Percentiles rank a stretch among this genome's conserved stretches.
phyloP scores from a whole-genome alignment of 2,113 vertebrate genomes.

The Lagenorhynchus albirostris region DNA sequence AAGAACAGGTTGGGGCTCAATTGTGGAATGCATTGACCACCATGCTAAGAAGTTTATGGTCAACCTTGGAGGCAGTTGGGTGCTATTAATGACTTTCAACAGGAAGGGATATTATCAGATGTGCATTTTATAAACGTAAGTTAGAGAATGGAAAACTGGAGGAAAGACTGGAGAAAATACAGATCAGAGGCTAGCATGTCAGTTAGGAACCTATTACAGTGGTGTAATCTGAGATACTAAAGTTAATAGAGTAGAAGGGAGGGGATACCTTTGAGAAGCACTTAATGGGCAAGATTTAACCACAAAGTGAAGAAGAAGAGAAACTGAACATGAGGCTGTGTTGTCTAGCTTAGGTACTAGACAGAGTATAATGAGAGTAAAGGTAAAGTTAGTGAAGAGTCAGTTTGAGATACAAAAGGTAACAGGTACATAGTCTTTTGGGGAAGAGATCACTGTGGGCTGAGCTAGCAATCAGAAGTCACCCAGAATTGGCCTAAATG shows the following conservation, averaged over 20 bases:
- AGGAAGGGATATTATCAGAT: neutral
- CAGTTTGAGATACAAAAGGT: neutral
- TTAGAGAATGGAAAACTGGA: neutral
- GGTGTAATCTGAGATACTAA: neutral
- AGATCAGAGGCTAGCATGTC: neutral
- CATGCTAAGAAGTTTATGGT: neutral
- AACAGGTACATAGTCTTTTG: neutral
- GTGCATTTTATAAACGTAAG: neutral
- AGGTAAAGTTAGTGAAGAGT: neutral
- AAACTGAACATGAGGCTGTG: neutral
- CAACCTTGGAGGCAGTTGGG: neutral
- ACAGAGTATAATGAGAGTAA: neutral
- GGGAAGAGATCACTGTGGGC: neutral
- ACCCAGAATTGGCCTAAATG: neutral
- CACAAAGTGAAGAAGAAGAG: neutral
- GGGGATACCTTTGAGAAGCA: neutral
- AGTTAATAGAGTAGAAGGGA: neutral
- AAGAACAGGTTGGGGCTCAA: neutral
- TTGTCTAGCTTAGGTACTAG: neutral
- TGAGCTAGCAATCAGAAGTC: neutral
- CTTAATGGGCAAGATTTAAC: neutral
- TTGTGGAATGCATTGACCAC: neutral
- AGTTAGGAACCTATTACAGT: neutral
- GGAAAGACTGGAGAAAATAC: neutral
- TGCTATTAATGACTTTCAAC: neutral